A percentile compares a stretch with the other conserved stretches of the same genome.
These are phyloP conservation scores for Nyctereutes procyonoides DNA, from an alignment of 2,113 vertebrate genomes.

Conservation along the genomic window DNA sequence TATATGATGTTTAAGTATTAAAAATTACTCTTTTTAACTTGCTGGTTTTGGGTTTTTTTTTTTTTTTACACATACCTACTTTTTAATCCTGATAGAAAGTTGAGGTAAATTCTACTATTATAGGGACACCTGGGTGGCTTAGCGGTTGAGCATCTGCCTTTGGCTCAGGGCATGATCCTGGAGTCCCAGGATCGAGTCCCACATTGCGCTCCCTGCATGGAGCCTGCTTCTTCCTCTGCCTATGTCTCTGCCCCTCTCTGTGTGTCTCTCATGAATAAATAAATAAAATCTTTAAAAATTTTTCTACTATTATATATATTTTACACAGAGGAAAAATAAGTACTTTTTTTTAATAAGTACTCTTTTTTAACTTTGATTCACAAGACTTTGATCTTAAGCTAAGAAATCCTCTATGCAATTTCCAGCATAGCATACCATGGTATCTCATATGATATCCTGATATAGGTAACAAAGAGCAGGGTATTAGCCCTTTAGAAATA, in stretches of 20 bases:
- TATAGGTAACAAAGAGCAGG: background rate
- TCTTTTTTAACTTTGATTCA: background rate
- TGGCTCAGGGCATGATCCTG: no score
- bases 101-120: background rate
- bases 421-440: background rate
- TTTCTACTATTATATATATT: background rate
- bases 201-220: no score
- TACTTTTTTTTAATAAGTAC: background rate
- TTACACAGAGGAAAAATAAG: background rate
- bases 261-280: no score
- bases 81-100: background rate
- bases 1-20: background rate
- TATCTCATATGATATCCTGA: constrained; percentile 28
- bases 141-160: no score
- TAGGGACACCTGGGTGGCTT: background rate
- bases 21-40: background rate
- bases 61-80: background rate
- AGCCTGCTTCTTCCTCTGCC: no score
- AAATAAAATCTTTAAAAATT: no score
- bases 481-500: constrained; percentile 52
- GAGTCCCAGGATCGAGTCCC: no score
- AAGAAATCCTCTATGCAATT: constrained; percentile 48
- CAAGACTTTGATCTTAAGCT: constrained; percentile 26
- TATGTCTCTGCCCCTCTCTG: no score
- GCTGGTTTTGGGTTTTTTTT: background rate